phyloP scores from a whole-genome alignment of 92 coral and sea anemone species.

The Blastomussa wellsi region DNA sequence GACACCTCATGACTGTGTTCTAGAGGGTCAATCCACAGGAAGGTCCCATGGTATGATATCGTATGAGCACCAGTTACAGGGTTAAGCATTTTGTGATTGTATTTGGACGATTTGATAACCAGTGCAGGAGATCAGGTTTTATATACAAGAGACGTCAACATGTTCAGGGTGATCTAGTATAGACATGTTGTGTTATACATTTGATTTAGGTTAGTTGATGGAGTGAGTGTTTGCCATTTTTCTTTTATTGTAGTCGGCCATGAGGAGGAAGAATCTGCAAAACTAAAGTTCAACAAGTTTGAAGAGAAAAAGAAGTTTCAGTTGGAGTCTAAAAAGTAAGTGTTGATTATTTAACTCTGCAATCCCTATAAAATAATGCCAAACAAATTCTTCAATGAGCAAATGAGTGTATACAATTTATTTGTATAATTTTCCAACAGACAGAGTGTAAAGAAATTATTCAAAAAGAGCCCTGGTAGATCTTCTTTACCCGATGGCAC shows the following conservation, averaged over 20 bases:
- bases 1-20: too few relatives aligned
- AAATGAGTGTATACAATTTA: background rate
- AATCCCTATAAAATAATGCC: background rate
- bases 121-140: too few relatives aligned
- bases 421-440: slow-evolving; percentile 42
- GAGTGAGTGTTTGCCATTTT: background rate
- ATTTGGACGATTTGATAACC: too few relatives aligned
- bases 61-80: too few relatives aligned
- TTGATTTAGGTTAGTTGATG: too few relatives aligned
- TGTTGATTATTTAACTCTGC: background rate
- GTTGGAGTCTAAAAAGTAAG: slow-evolving; percentile 91
- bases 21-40: too few relatives aligned
- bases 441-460: slow-evolving; percentile 91
- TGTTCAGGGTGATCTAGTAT: too few relatives aligned
- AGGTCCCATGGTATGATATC: too few relatives aligned
- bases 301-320: slow-evolving; percentile 96
- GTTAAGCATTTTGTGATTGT: too few relatives aligned
- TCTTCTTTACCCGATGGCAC: slow-evolving; percentile 50
- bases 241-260: slow-evolving; percentile 47
- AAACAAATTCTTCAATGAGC: background rate
- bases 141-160: too few relatives aligned
- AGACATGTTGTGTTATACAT: too few relatives aligned
- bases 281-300: slow-evolving; percentile 88
- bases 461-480: slow-evolving; percentile 76
- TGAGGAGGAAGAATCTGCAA: slow-evolving; percentile 77